phyloP scores from a whole-genome alignment of 2,888 invertebrate genomes.

The Ormyrus nitidulus region DNA sequence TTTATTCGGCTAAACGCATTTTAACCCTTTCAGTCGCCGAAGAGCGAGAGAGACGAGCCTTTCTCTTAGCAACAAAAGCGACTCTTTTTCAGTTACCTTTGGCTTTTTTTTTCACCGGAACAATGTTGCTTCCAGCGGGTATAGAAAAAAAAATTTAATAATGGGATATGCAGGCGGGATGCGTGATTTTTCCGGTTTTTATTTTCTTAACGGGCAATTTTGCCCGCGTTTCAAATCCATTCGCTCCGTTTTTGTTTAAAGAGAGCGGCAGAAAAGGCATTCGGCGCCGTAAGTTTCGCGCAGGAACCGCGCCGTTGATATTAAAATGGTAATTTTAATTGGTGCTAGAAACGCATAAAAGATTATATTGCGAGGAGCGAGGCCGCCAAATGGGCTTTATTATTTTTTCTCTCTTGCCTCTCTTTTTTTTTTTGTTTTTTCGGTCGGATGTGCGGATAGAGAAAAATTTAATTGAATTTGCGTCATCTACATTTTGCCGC shows the following conservation, averaged over 20 bases:
- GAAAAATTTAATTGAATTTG: constrained; percentile 31
- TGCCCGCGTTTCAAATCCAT: neutral
- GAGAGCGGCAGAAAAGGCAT: neutral
- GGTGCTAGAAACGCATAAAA: constrained; percentile 16
- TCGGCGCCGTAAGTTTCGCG: neutral
- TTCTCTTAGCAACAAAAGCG: constrained; percentile 27
- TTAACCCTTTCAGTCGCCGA: constrained; percentile 15
- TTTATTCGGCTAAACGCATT: constrained; percentile 31
- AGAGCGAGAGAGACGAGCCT: neutral
- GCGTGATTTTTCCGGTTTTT: constrained; percentile 1
- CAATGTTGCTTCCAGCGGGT: constrained; percentile 3
- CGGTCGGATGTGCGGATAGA: neutral
- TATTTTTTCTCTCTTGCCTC: neutral
- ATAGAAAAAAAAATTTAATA: constrained; percentile 45
- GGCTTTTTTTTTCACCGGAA: constrained; percentile 7
- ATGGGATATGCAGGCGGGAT: constrained; percentile 7
- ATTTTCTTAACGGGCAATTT: constrained; percentile 13
- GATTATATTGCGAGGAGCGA: constrained; percentile 1
- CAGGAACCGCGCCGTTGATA: neutral
- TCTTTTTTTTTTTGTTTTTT: too few species aligned
- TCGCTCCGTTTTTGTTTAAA: neutral
- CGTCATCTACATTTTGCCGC: constrained; percentile 18
- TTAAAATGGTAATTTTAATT: constrained; percentile 48
- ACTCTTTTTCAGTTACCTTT: neutral
- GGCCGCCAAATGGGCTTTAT: constrained; percentile 8